phyloP scores from a whole-genome alignment of 2,113 vertebrate genomes.

The Seriola dumerili region DNA sequence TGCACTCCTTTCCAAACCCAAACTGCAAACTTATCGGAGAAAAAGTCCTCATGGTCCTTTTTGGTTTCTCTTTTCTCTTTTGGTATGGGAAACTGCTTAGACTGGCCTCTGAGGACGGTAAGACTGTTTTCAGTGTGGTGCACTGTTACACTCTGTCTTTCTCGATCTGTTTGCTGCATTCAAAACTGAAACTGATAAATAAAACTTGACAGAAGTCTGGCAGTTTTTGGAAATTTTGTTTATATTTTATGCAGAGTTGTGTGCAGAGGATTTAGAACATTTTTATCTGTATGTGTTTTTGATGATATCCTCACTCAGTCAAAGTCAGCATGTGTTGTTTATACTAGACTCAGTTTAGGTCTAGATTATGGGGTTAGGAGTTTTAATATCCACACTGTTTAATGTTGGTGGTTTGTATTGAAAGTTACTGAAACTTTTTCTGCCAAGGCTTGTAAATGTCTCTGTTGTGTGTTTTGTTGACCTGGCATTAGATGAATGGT shows the following conservation, averaged over 20 bases:
- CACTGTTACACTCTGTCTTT: not conserved
- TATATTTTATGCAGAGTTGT: too few species aligned
- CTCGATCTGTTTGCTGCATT: constrained; percentile 7
- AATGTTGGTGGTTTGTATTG: not conserved
- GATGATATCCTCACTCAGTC: not conserved
- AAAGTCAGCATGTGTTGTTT: too few species aligned
- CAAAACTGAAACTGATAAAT: not conserved
- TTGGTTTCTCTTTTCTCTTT: constrained; percentile 66
- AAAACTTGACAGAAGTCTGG: not conserved
- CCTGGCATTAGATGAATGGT: not conserved
- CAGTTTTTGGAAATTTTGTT: not conserved
- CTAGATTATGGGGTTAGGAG: not conserved
- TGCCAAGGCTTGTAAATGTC: not conserved
- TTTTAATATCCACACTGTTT: not conserved
- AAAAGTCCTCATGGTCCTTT: constrained; percentile 82
- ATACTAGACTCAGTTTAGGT: not conserved
- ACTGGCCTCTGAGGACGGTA: constrained; percentile 93
- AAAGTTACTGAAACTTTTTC: not conserved
- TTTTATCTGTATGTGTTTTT: not conserved
- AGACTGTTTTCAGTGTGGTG: constrained; percentile 47
- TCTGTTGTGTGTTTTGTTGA: constrained; percentile 3
- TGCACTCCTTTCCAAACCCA: constrained; percentile 81
- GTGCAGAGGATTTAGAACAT: not conserved
- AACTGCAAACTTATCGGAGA: constrained; percentile 80
- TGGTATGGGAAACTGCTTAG: constrained; percentile 95